Base-by-base conservation (phyloP, 2,797 vertebrate species). In the Gobio occitaniae region DNA sequence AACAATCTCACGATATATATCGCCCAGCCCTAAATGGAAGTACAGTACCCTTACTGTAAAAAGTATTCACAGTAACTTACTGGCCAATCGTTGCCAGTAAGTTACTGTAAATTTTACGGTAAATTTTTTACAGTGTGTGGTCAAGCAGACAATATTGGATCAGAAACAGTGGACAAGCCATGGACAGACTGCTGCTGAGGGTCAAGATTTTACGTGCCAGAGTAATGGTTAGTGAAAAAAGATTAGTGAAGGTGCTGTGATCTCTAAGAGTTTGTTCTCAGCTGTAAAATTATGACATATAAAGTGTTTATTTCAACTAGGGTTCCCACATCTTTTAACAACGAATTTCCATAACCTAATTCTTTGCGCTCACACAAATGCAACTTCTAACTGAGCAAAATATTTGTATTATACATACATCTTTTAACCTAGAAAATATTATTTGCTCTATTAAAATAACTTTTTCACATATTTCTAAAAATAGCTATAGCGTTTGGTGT, bases 111-210 rank as follows among this genome's bases (percentile, higher is more conserved):
- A n/a, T n/a, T n/a, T n/a, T n/a, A n/a, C n/a, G n/a, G n/a, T n/a
- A n/a, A n/a, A n/a, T n/a, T n/a, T n/a, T n/a, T n/a, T n/a, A n/a
- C n/a, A n/a, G n/a, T n/a, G n/a, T n/a, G 36, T 9, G 48, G 47
- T 25, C 59, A 68, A 66, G 81, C 61, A 48, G 38, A 82, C 19
- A 82, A 36, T 25, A 82, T 61, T 82, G 17, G 21, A 83, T 66
- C 12, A 25, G 32, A 76, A 41, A 76, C n/a, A 44, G 16, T 13
- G 15, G 21, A 66, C 44, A 65, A 12, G 17, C 25, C 44, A 74
- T 15, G n/a, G 76, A 48, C 4, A 78, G n/a, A 78, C 76, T 19
- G 41, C 76, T 13, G n/a, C 44, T 25, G 32, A 66, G 47, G 61
- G 44, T 76, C 48, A 75, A 36, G 4, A 17, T 56, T 48, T 29